These are phyloP conservation scores for Drosophila borealis DNA, from an alignment of 2,888 invertebrate genomes.

Conservation along the genomic window DNA sequence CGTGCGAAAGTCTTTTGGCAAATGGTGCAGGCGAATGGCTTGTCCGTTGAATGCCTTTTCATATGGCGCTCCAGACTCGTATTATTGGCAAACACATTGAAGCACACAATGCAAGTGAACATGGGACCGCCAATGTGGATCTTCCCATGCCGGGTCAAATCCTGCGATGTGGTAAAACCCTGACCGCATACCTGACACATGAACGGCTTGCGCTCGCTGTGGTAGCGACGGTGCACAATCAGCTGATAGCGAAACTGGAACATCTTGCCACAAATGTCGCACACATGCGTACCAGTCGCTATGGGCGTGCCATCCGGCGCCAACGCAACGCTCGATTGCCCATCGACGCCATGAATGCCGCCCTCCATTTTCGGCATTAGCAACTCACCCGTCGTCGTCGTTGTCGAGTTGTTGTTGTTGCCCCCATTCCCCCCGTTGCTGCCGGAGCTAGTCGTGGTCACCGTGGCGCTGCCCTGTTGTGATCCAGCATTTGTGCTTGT, in stretches of 20 bases:
- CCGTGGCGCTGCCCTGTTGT: conserved; percentile 59
- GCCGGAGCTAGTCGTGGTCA: conserved; percentile 73
- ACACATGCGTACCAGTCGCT: conserved; percentile 89
- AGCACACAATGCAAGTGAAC: conserved; percentile 90
- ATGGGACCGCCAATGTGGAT: conserved; percentile 92
- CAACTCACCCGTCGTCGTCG: conserved; percentile 77
- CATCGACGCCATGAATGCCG: conserved; percentile 82
- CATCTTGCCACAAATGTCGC: conserved; percentile 94
- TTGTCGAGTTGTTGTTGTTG: conserved; percentile 57
- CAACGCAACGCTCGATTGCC: conserved; percentile 86
- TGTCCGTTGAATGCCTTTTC: conserved; percentile 93
- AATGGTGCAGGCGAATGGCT: conserved; percentile 93
- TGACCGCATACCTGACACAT: conserved; percentile 93
- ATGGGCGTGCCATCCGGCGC: conserved; percentile 86
- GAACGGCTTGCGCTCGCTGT: conserved; percentile 93
- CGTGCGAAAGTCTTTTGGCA: conserved; percentile 95
- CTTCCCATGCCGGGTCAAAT: conserved; percentile 92
- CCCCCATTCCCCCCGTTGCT: conserved; percentile 53
- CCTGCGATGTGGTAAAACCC: conserved; percentile 92
- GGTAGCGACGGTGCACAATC: conserved; percentile 94
- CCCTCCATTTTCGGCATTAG: conserved; percentile 85
- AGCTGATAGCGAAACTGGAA: conserved; percentile 95
- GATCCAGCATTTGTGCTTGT: conserved; percentile 60
- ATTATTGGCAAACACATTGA: conserved; percentile 90
- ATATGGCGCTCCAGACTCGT: conserved; percentile 90